Conservation (phyloP, 2,888 invertebrate species). For the Torymus texanus region DNA sequence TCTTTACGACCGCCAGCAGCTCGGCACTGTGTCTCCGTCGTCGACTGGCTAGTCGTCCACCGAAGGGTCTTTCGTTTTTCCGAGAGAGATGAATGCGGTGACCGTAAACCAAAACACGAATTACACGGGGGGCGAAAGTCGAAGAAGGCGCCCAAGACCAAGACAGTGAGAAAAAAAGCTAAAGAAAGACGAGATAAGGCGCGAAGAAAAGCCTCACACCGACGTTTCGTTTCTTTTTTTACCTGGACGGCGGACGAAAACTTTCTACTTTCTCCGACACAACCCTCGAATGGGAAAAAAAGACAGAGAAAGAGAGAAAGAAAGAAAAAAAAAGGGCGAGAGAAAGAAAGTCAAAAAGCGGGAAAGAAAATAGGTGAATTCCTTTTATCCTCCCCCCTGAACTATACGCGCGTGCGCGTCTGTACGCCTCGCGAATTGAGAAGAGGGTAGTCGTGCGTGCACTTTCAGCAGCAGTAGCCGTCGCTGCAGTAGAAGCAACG, state of each 20-base stretch:
- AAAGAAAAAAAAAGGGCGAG: conserved; percentile 19
- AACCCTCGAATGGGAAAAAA: background rate
- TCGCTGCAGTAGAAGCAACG: background rate
- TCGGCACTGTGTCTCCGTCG: conserved; percentile 37
- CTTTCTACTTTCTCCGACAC: conserved; percentile 63
- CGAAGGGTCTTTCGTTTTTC: conserved; percentile 60
- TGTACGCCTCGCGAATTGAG: conserved; percentile 11
- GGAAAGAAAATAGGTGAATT: conserved; percentile 37
- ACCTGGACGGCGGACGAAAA: conserved; percentile 56
- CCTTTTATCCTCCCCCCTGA: background rate
- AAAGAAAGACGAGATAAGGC: conserved; percentile 31
- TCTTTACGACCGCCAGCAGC: conserved; percentile 58
- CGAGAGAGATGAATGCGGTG: conserved; percentile 58
- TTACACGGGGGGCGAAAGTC: conserved; percentile 54
- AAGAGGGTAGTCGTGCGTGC: conserved; percentile 20
- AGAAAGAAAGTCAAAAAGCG: conserved; percentile 27
- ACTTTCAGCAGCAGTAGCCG: background rate
- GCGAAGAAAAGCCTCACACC: conserved; percentile 13
- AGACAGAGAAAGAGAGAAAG: conserved; percentile 1
- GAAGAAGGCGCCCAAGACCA: background rate
- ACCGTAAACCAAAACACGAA: conserved; percentile 60
- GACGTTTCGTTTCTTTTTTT: conserved; percentile 48
- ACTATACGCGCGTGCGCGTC: conserved; percentile 14
- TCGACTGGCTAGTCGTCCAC: conserved; percentile 2
- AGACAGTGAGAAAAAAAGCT: too few species aligned